A percentile compares a stretch with the other conserved stretches of the same genome.
phyloP scores from a whole-genome alignment of 2,113 vertebrate genomes.

The Noturus placidus region DNA sequence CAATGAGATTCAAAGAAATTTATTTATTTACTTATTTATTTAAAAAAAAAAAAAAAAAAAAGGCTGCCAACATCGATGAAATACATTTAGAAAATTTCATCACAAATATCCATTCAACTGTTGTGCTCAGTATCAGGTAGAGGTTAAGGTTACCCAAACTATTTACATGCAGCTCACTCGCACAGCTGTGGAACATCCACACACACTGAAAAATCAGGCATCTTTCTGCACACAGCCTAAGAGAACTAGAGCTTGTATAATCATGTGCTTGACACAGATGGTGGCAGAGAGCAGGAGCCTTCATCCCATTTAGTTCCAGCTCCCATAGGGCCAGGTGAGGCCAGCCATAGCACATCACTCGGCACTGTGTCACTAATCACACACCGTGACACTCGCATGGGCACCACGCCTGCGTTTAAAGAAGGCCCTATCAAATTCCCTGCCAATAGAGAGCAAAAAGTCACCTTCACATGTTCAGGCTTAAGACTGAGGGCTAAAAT shows the following conservation, averaged over 20 bases:
- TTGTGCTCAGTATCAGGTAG: neutral
- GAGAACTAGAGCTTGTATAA: slow-evolving; percentile 10
- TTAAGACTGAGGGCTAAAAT: slow-evolving; percentile 19
- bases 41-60: neutral
- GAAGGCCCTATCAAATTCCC: slow-evolving; percentile 15
- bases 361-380: slow-evolving; percentile 33
- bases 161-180: neutral
- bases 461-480: slow-evolving; percentile 42
- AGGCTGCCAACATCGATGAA: neutral
- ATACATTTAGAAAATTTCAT: neutral
- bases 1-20: neutral
- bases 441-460: slow-evolving; percentile 23
- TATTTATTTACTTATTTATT: too few relatives aligned
- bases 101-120: neutral
- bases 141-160: neutral
- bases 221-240: neutral
- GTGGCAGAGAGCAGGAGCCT: slow-evolving; percentile 17
- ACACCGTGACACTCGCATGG: slow-evolving; percentile 22
- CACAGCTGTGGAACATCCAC: too few relatives aligned
- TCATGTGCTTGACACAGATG: slow-evolving; percentile 26
- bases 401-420: slow-evolving; percentile 8
- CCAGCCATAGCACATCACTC: slow-evolving; percentile 42
- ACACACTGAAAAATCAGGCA: neutral
- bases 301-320: slow-evolving; percentile 32
- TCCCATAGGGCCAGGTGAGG: slow-evolving; percentile 35